A percentile compares a stretch with the other conserved stretches of the same genome.
Evolutionary conservation across 1,140 invertebrate genomes (phyloP).

Genomic region (Brachionus rotundiformis): DNA sequence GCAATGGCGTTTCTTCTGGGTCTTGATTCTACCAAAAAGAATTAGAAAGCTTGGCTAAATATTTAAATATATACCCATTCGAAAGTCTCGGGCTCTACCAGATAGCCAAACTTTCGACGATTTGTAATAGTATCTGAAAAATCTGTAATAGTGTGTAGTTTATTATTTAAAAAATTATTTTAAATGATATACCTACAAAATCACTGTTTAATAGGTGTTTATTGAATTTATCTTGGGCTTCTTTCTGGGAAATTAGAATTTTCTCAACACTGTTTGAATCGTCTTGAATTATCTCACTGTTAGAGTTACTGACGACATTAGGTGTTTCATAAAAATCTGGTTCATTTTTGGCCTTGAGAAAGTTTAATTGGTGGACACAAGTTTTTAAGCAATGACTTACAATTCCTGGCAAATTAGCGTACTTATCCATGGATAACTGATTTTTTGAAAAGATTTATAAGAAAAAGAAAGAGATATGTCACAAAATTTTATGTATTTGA

Average conservation of each 20-base stretch:
- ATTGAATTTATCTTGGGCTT: conserved; percentile 48
- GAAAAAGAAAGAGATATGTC: background rate
- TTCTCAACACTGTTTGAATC: conserved; percentile 24
- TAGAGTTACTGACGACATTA: background rate
- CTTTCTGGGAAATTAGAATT: conserved; percentile 14
- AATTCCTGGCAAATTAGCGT: conserved; percentile 42
- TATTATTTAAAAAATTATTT: background rate
- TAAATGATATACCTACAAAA: background rate
- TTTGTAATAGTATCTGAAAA: conserved; percentile 44
- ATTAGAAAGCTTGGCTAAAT: too few species aligned
- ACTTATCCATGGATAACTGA: conserved; percentile 41
- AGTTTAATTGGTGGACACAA: too few species aligned
- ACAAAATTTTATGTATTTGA: conserved; percentile 11
- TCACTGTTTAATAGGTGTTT: conserved; percentile 24
- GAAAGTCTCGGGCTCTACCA: conserved; percentile 21
- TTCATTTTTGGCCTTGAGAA: conserved; percentile 46
- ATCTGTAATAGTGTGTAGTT: background rate
- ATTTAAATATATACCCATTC: conserved; percentile 21
- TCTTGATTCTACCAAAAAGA: conserved; percentile 35
- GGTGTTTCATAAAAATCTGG: conserved; percentile 38
- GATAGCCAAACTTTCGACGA: conserved; percentile 39
- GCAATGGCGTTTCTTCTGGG: conserved; percentile 3
- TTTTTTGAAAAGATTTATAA: background rate
- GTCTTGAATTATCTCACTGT: background rate
- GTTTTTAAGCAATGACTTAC: too few species aligned